phyloP scores from a whole-genome alignment of 2,888 invertebrate species.

The Sipunculus nudus region DNA sequence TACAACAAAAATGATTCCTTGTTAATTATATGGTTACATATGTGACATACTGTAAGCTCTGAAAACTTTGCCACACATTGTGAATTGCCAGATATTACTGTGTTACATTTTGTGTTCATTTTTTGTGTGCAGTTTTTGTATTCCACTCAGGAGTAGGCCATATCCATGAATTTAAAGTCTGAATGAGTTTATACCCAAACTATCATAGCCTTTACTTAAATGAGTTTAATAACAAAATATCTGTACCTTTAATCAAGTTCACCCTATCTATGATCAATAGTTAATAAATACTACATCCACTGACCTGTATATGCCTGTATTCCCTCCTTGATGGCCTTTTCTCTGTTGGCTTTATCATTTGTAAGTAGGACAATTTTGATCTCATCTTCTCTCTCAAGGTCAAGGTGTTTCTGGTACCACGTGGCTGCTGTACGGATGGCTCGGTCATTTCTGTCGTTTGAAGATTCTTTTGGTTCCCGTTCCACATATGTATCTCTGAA shows the following conservation, averaged over 20 bases:
- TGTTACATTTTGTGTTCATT: too few relatives aligned
- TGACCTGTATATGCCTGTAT: constrained; percentile 79
- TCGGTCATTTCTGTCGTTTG: constrained; percentile 91
- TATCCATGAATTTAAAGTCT: too few relatives aligned
- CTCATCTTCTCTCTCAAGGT: constrained; percentile 54
- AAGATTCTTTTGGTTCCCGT: constrained; percentile 81
- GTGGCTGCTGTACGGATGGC: constrained; percentile 82
- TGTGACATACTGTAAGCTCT: too few relatives aligned
- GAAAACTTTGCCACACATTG: too few relatives aligned
- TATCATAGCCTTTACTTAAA: too few relatives aligned
- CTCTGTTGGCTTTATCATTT: constrained; percentile 83
- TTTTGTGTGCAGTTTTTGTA: too few relatives aligned
- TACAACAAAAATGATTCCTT: constrained; percentile 35
- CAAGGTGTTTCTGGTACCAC: constrained; percentile 85
- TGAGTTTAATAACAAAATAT: too few relatives aligned
- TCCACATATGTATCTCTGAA: constrained; percentile 87
- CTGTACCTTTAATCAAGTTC: too few relatives aligned
- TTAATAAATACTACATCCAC: background rate
- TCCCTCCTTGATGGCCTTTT: constrained; percentile 76
- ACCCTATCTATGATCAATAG: too few relatives aligned
- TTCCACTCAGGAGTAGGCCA: too few relatives aligned
- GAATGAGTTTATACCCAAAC: too few relatives aligned
- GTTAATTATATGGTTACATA: background rate
- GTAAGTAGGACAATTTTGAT: constrained; percentile 80
- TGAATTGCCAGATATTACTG: too few relatives aligned